Base-by-base conservation (phyloP, 2,888 invertebrate genomes). In the Sarcophaga caerulescens region DNA sequence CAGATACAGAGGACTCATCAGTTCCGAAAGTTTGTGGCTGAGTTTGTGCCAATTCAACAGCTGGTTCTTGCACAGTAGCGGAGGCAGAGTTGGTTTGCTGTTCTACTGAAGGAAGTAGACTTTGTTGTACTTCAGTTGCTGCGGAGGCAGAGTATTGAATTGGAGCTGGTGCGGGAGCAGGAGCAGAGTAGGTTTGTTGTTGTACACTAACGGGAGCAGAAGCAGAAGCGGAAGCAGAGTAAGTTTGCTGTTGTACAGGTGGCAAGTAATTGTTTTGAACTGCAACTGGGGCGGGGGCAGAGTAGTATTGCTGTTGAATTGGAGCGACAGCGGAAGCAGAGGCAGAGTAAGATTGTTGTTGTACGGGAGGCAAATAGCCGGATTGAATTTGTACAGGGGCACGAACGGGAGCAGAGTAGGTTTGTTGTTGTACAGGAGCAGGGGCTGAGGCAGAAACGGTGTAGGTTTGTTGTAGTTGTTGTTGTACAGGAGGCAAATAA, bases 401-500 rank as follows among this genome's bases (percentile, higher is more conserved):
- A 1, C 86, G 62, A 35, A 65, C 66, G 0, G 77, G 66, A 57
- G 77, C 59, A 35, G 69, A 47, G 19, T 84, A 75, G 17, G 63
- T 14, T 66, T 81, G 76, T 17, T 84, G 21, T 59, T 44, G 66
- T 45, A 62, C 66, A 59, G 76, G 69, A 52, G 35, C 81, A 11
- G 79, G 35, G 68, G 76, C 84, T n/a, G 77, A 47, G 10, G 47
- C 45, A 3, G 79, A 47, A n/a, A 45, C 62, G 1, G 71, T 69
- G 6, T 75, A 25, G 2, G 87, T 23, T 35, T 88, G 88, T 0
- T 84, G 84, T 25, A 87, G 84, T 14, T 88, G 84, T 57, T 83
- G 77, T 3, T 71, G 88, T 2, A 60, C 71, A 4, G 65, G 63
- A 59, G 87, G 52, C 14, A 52, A 52, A 52, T 52, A 52, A 5